phyloP scores from a whole-genome alignment of 2,113 vertebrate genomes.

The Mesoclemmys tuberculata region DNA sequence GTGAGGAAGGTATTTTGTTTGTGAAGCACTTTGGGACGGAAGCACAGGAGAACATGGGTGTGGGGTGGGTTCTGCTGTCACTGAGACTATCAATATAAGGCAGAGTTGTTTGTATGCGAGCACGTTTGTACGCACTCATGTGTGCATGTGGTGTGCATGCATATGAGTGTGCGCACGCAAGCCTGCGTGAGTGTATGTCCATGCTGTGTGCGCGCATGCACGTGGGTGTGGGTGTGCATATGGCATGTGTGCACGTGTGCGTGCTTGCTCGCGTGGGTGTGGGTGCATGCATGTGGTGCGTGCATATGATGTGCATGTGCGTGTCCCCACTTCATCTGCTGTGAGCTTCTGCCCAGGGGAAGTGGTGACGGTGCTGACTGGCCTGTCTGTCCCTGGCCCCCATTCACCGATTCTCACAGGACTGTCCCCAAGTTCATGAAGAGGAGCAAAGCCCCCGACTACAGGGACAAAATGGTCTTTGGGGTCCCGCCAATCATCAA shows the following conservation, averaged over 20 bases:
- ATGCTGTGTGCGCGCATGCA: background rate
- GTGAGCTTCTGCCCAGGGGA: rapidly evolving
- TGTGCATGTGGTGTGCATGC: too few relatives aligned
- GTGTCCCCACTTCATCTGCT: rapidly evolving
- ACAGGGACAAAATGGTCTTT: conserved; percentile 85
- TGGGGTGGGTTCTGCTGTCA: background rate
- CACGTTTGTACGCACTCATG: background rate
- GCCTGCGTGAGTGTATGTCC: too few relatives aligned
- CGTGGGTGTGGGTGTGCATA: background rate
- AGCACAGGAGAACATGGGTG: rapidly evolving
- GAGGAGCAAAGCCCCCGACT: conserved; percentile 86
- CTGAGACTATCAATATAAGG: background rate
- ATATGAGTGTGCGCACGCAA: too few relatives aligned
- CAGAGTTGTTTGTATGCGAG: background rate
- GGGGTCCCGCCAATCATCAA: conserved; percentile 85
- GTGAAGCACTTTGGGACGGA: background rate
- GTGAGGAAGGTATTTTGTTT: background rate
- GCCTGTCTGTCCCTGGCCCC: background rate
- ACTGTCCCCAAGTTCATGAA: conserved; percentile 91
- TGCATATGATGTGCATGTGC: rapidly evolving
- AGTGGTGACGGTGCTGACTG: rapidly evolving
- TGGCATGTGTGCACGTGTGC: background rate
- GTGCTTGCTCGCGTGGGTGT: background rate
- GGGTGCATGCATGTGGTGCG: rapidly evolving
- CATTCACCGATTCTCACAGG: conserved; percentile 68